A percentile compares a stretch with the other conserved stretches of the same genome.
Evolutionary conservation across 2,888 invertebrate genomes (phyloP).

Genomic region (Trisateles emortualis): DNA sequence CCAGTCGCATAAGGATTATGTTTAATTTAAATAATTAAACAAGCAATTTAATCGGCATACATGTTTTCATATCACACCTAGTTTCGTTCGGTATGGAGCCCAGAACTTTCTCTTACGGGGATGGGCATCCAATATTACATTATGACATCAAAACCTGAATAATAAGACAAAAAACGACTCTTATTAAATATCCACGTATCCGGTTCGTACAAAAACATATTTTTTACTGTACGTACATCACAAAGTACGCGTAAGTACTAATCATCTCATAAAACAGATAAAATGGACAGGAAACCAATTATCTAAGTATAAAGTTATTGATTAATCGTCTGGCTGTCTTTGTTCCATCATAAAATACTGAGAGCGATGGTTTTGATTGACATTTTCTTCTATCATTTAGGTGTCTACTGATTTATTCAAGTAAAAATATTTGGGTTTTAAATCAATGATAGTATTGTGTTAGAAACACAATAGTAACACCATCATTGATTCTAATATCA

Average conservation of each 20-base stretch:
- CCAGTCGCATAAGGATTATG: no score
- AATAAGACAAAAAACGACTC: not conserved
- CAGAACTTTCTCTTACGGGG: constrained; percentile 34
- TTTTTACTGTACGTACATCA: not conserved
- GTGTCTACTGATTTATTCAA: no score
- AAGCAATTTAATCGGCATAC: no score
- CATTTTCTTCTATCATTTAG: not conserved
- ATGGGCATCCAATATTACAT: constrained; percentile 8
- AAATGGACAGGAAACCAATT: not conserved
- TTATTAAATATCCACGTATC: not conserved
- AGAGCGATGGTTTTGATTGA: not conserved
- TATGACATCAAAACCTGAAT: constrained; percentile 12
- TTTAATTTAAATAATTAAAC: no score
- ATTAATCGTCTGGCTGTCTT: not conserved
- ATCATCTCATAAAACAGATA: not conserved
- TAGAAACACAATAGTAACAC: no score
- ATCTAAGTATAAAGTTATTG: not conserved
- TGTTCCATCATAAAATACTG: not conserved
- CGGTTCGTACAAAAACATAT: not conserved
- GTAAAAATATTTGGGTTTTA: no score
- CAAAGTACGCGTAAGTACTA: not conserved
- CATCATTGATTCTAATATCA: no score
- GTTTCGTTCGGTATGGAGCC: constrained; percentile 25
- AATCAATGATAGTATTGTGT: no score
- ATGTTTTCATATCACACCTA: not conserved